Evolutionary conservation across 1,140 invertebrate genomes (phyloP), one percentile per base, ranked within the genome.

Genomic region (Teleogryllus occipitalis): DNA sequence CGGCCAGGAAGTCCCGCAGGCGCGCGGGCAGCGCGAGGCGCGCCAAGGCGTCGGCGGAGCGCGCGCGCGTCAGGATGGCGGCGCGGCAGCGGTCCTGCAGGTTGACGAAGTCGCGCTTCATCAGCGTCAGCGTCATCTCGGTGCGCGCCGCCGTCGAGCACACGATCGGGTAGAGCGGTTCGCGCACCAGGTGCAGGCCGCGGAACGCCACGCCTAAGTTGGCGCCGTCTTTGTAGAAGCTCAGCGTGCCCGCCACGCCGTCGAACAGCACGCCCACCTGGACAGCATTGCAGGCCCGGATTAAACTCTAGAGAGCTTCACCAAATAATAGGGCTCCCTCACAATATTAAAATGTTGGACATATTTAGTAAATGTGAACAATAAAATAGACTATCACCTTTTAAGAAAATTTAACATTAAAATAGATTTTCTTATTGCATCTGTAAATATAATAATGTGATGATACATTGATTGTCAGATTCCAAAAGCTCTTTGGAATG

Each of bases 131-230:
- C 0, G 89, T 88, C 90, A 94, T 93, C 86, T 92, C 90, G 7
- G 92, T 94, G 85, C 93, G 94, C 22, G 92, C 92, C 0, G 93
- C 92, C 0, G 93, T 94, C 5, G 92, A 93, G 81, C 90, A 90
- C 5, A 93, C 87, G 54, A 93, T 89, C 7, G 93, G 93, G 85
- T 90, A 94, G 0, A 94, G 86, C 8, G 90, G 88, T 79, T 92
- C 90, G 48, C 84, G 81, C 8, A 87, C 82, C 8, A 83, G 79
- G 75, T 88, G 82, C 7, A 89, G 82, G 14, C 85, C 87, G 1
- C 82, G 84, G 83, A 90, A 90, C n/a, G 88, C 89, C n/a, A 89
- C 84, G 6, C 89, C 92, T 47, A 94, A 86, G 84, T 87, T 89
- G 80, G 87, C 85, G 49, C 91, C 91, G 83, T 94, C 92, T 85